These are phyloP conservation scores for Penaeus japonicus DNA, from an alignment of 1,140 invertebrate species.

Conservation along the genomic window DNA sequence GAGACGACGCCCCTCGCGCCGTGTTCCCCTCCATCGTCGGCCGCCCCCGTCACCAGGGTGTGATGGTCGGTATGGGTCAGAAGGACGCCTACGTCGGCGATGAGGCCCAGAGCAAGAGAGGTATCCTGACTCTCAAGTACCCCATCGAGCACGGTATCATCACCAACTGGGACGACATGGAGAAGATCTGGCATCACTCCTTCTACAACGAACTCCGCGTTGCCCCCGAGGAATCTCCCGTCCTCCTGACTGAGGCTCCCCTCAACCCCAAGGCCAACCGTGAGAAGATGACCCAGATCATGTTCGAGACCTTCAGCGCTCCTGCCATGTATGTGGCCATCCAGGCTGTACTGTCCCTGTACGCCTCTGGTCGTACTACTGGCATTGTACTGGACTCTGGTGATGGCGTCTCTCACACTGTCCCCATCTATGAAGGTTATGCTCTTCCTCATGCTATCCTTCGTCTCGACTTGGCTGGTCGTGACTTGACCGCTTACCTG, in stretches of 20 bases:
- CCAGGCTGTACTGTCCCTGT: background rate
- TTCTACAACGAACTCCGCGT: constrained; percentile 96
- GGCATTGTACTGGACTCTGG: background rate
- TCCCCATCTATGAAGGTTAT: background rate
- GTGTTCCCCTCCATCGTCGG: constrained; percentile 63
- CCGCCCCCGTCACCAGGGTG: constrained; percentile 72
- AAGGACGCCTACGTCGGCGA: constrained; percentile 90
- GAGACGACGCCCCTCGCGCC: no score
- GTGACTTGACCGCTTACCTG: constrained; percentile 69
- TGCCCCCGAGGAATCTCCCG: constrained; percentile 91
- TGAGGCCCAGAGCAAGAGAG: constrained; percentile 91
- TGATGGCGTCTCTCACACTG: background rate
- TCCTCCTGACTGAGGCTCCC: constrained; percentile 86
- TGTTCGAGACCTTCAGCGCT: constrained; percentile 87
- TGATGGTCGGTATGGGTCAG: constrained; percentile 96
- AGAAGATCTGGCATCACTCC: constrained; percentile 95
- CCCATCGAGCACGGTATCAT: constrained; percentile 95
- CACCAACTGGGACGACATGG: constrained; percentile 97
- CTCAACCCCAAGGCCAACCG: constrained; percentile 89
- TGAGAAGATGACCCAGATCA: constrained; percentile 89
- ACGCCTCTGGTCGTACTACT: background rate
- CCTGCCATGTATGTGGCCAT: background rate
- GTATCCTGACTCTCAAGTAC: constrained; percentile 91
- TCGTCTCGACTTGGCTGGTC: constrained; percentile 68
- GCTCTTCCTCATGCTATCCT: constrained; percentile 6